Base-by-base conservation (phyloP, 2,113 vertebrate species). In the Eclectus roratus region DNA sequence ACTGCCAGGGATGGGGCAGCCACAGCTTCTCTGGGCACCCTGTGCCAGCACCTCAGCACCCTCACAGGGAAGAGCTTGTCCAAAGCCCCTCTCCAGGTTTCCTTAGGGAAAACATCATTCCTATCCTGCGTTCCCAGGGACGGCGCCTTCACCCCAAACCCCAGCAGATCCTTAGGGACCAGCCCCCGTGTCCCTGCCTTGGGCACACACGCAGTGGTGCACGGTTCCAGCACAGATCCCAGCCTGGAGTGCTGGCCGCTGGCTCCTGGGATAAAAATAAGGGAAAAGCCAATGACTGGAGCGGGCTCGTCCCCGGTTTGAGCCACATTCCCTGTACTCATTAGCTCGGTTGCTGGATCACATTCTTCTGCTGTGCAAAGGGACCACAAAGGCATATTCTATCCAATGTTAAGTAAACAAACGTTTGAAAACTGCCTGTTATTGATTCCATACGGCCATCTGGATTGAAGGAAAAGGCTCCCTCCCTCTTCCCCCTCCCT, bases 351-450 rank as follows among this genome's bases (percentile, higher is more conserved):
- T 91, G 88, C 87, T 63, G 94, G 53, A 80, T 91, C 96, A 29
- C 72, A 18, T 93, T 96, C 91, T 94, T 88, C 85, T 91, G 86
- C 89, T 78, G 78, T 35, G 80, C 92, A 20, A 44, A 95, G 78
- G 85, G 74, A 91, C 80, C 96, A 91, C 97, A 95, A 94, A 96
- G 95, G 93, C 96, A 96, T 89, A 90, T 95, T 95, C 93, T 87
- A 95, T 60, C 71, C 96, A 20, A 91, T 80, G 89, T 95, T 97
- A 97, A 97, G 97, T 97, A 98, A 98, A 98, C 98, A 98, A 97
- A 97, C 64, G 85, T 91, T 91, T 89, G 95, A 97, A 94, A 95
- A 94, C 72, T 89, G 94, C 93, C 92, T 96, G 97, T 97, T 94
- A 97, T 96, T 66, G 96, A 85, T 96, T 97, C 96, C 97, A 96